Base-by-base conservation (phyloP, 2,113 vertebrate genomes). In the Trogon melanurus region DNA sequence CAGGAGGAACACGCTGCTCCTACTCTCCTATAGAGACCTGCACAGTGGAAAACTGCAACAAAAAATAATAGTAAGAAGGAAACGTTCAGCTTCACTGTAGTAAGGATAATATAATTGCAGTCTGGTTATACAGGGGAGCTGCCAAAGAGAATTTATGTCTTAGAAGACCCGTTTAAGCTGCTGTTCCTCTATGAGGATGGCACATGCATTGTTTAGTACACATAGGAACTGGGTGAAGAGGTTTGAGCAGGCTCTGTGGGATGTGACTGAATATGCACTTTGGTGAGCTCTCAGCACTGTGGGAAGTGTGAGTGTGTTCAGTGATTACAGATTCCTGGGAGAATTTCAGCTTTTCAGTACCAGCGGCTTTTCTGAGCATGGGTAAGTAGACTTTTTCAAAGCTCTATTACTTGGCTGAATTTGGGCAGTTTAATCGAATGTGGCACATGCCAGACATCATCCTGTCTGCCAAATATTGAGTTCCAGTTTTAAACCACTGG, bases 211-310 rank as follows among this genome's bases (percentile, higher is more conserved):
- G 74, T 48, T 85, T 75, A 78, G 65, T 54, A 57, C 34, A 25
- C 26, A 8, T 2, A 32, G 44, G 78, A 79, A 18, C 47, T 57
- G 62, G 30, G 41, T 82, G 75, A 79, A 72, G 71, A 73, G 62
- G 62, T 91, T 79, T 88, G 82, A 38, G 60, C 41, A 61, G 47
- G 34, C 74, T 79, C 78, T 48, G 67, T 94, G 73, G 92, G 69
- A 79, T 81, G 72, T 78, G 69, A 78, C 91, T 95, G 69, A 62
- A 79, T 70, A 87, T 58, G 60, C 76, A 84, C 67, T 80, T 86
- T 53, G 72, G 86, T 86, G 91, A 93, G 75, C 72, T 93, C 72
- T 91, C 91, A 93, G 60, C 48, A 13, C 88, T 80, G 72, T 71
- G 80, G 83, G 72, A 82, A 64, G 69, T 64, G 56, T 65, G 58